Evolutionary conservation across 37 sponge, comb jelly and placozoan species (phyloP), one percentile per base, ranked within the genome.

Genomic region (Mnemiopsis leidyi): DNA sequence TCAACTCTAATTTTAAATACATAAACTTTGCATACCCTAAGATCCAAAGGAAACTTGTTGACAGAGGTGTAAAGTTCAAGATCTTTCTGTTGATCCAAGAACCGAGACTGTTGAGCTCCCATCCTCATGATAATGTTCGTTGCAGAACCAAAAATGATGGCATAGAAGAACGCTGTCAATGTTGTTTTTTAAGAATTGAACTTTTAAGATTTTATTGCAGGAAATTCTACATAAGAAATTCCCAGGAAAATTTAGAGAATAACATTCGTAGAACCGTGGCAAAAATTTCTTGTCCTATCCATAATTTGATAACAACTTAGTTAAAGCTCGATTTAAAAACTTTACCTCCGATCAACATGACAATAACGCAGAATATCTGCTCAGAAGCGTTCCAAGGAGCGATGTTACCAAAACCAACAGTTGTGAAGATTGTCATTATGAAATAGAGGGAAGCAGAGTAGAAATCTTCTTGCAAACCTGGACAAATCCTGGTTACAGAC

Each of bases 331-430:
- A n/a, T n/a, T n/a, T n/a, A n/a, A n/a, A n/a, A n/a, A n/a, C n/a
- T n/a, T n/a, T n/a, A n/a, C 75, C 75, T 71, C 75, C 75, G 75
- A 71, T 71, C 75, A 71, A 71, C 75, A 71, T 71, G 75, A 71
- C 75, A 23, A 71, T 29, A 5, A 71, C 30, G 20, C 75, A 71
- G 30, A 71, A 71, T 23, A 71, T 71, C 30, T 71, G 75, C 20
- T 71, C 75, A 5, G 75, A 28, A 28, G 23, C 30, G 75, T 71
- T 71, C 75, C 75, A 71, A 24, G 75, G 75, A 23, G 75, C 25
- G 20, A 71, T 71, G 75, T 71, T 71, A 23, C 75, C 75, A 18
- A 71, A 71, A 23, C 75, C 75, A 28, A 71, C 75, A 5, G 75
- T 71, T 23, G n/a, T 23, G 30, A 71, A 71, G 5, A 28, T 71